These are phyloP conservation scores for Cecidostiba fungosa DNA, from an alignment of 2,888 invertebrate species.

Conservation along the genomic window DNA sequence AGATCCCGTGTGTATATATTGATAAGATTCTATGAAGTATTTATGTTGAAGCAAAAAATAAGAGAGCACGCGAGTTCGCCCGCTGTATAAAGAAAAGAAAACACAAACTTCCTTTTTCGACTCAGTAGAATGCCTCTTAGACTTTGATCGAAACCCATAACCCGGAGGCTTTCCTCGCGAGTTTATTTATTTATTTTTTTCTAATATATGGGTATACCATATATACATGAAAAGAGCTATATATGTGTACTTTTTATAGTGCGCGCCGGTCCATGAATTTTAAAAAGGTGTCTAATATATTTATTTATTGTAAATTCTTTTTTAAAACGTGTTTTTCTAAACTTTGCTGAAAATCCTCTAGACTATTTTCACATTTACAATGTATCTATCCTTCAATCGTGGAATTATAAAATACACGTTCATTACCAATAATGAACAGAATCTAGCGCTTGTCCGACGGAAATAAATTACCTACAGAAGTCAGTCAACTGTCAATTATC, in stretches of 20 bases:
- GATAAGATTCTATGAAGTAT: not conserved
- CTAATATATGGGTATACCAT: not conserved
- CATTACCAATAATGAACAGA: too few species aligned
- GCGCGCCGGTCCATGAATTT: not conserved
- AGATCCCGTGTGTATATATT: not conserved
- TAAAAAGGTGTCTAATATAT: not conserved
- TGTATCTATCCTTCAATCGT: not conserved
- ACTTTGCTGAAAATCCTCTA: not conserved
- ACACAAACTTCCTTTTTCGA: conserved; percentile 14
- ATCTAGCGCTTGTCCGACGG: not conserved
- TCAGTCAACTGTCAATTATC: not conserved
- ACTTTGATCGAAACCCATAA: conserved; percentile 8
- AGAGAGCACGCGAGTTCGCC: not conserved
- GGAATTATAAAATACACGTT: too few species aligned
- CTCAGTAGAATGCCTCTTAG: conserved; percentile 3
- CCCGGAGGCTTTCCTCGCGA: not conserved
- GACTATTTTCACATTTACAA: not conserved
- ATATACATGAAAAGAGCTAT: not conserved
- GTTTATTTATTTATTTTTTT: conserved; percentile 5
- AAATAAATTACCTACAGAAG: not conserved
- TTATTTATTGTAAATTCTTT: not conserved
- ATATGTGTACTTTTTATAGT: not conserved
- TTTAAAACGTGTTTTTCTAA: not conserved
- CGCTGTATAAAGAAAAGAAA: not conserved
- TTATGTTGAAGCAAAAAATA: not conserved